Percentiles rank a stretch among this genome's conserved stretches.
These are phyloP conservation scores for Tringa solitaria DNA, from an alignment of 2,113 vertebrate genomes.

Conservation along the genomic window DNA sequence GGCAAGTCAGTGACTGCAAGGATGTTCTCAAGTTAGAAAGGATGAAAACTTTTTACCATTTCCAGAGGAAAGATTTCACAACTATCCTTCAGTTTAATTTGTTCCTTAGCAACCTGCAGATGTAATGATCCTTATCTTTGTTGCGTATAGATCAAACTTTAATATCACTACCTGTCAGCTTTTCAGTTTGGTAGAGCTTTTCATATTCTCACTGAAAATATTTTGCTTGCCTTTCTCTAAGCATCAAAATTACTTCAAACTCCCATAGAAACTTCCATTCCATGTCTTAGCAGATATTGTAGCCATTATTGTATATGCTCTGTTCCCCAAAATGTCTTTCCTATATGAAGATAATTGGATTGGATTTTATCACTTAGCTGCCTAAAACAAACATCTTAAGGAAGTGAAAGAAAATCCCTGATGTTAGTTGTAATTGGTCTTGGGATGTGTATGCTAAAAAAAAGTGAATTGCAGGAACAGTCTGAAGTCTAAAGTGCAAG, in stretches of 20 bases:
- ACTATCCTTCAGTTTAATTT: neutral
- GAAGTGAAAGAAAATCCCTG: neutral
- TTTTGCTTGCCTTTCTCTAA: neutral
- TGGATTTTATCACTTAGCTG: neutral
- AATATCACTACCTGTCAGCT: constrained; percentile 5
- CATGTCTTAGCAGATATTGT: neutral
- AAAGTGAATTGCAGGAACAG: neutral
- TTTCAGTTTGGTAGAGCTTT: neutral
- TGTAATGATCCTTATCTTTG: constrained; percentile 16
- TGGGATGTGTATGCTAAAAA: neutral
- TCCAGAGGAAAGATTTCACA: neutral
- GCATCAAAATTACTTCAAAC: neutral
- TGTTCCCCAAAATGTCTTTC: neutral
- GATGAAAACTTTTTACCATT: neutral
- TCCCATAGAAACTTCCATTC: neutral
- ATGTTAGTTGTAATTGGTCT: neutral
- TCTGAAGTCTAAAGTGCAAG: neutral
- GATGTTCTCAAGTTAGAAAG: neutral
- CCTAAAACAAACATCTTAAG: neutral
- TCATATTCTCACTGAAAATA: constrained; percentile 23
- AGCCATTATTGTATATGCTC: neutral
- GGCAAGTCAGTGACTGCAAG: neutral
- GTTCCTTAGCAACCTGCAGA: constrained; percentile 8
- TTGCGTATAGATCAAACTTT: neutral
- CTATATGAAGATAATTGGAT: neutral